Conservation (phyloP, 2,797 vertebrate genomes). For the Mallotus villosus region DNA sequence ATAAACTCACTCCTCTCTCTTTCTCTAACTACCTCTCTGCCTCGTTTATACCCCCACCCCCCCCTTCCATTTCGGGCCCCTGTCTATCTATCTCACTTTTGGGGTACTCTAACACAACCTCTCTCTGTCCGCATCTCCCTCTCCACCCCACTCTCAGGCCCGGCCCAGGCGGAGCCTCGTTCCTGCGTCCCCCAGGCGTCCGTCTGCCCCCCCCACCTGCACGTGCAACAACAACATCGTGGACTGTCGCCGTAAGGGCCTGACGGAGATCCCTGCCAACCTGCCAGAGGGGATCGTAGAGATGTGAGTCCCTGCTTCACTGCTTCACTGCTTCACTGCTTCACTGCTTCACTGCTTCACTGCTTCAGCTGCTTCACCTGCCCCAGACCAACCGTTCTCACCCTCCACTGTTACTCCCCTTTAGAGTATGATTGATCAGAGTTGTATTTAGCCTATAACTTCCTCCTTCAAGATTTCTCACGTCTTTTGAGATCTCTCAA, state of each 20-base stretch:
- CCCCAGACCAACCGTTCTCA: too few species aligned
- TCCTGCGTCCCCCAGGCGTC: conserved; percentile 88
- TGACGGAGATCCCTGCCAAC: conserved; percentile 92
- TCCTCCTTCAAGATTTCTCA: too few species aligned
- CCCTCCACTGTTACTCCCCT: too few species aligned
- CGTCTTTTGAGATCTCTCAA: too few species aligned
- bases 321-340: too few species aligned
- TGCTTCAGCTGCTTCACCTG: too few species aligned
- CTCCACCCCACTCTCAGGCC: conserved; percentile 67
- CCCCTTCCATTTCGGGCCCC: neutral
- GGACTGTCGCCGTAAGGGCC: conserved; percentile 91
- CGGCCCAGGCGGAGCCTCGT: conserved; percentile 78
- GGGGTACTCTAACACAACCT: neutral
- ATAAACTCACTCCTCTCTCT: neutral
- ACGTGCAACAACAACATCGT: conserved; percentile 96
- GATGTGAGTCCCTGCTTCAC: conserved; percentile 92
- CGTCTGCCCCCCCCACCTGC: conserved; percentile 87
- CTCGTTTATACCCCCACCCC: too few species aligned
- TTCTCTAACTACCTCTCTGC: neutral
- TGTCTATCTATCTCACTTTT: neutral
- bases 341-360: too few species aligned
- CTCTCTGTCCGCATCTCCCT: too few species aligned
- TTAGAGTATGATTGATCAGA: too few species aligned
- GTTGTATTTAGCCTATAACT: too few species aligned
- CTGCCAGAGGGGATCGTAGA: conserved; percentile 92